Percentiles rank a stretch among this genome's conserved stretches.
Conservation (phyloP, 2,888 invertebrate species). For the Watsonalla binaria region DNA sequence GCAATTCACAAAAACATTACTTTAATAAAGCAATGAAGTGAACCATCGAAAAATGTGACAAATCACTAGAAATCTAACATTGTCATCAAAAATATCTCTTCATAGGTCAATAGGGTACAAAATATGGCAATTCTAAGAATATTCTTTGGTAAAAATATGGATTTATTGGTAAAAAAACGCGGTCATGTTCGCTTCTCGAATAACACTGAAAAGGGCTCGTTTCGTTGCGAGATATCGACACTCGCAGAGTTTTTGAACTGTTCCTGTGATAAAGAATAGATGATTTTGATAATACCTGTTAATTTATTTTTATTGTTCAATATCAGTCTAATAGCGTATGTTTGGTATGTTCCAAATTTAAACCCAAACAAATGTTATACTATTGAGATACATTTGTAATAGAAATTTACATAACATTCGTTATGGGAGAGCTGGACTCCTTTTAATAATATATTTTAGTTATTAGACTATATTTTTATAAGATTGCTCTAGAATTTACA, state of each 20-base stretch:
- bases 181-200: constrained; percentile 23
- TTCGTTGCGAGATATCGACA: constrained; percentile 10
- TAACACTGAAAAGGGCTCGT: constrained; percentile 32
- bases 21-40: neutral
- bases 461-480: no score
- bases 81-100: neutral
- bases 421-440: no score
- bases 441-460: no score
- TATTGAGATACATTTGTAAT: no score
- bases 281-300: no score
- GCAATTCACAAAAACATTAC: no score
- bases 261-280: neutral
- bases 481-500: no score
- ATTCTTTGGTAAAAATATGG: constrained; percentile 4
- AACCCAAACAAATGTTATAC: no score
- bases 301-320: no score
- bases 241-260: neutral
- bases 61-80: neutral
- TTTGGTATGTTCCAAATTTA: no score
- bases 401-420: no score
- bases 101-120: constrained; percentile 1
- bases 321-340: no score
- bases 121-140: constrained; percentile 1
- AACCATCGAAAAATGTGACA: neutral
- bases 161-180: constrained; percentile 31